Evolutionary conservation across 1,140 invertebrate genomes (phyloP), one percentile per base, ranked within the genome.

Genomic region (Dendrolimus kikuchii): DNA sequence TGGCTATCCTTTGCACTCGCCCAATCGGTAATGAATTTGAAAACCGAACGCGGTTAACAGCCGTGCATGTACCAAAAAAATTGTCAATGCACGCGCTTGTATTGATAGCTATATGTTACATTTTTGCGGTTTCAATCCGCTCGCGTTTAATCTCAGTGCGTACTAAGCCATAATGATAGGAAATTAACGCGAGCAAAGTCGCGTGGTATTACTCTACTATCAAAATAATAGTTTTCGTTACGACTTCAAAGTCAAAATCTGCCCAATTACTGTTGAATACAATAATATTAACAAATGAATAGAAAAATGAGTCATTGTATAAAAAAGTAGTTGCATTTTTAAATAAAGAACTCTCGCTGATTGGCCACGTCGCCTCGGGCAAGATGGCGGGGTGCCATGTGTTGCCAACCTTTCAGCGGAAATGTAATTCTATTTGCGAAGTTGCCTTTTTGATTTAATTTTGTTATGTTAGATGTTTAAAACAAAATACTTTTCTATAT

Each of bases 351-450:
- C 77, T 67, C 61, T 60, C 66, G 71, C 71, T 70, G 69, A 85
- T 81, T 82, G 79, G 78, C 65, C 59, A 50, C 61, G 66, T 76
- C 49, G 77, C 79, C 81, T 55, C 57, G 49, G 78, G 78, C 77
- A 60, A 80, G 68, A 78, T 78, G 70, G 73, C 77, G 79, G 79
- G 81, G 79, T 71, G 78, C 76, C 71, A 55, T 72, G 62, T 77
- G 73, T 75, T 75, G 73, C 70, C 69, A 74, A 59, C 64, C 62
- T 68, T 59, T 76, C 69, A 57, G 57, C 76, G 79, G 79, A 81
- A 85, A 81, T 78, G 71, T 68, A 70, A 74, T 82, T 80, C 61
- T 77, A 66, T 76, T 78, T 76, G 71, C 66, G 64, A 78, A 83
- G 81, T 81, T 59, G 70, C 57, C 66, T 75, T 74, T 63, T 46